These are phyloP conservation scores for Tetragonisca angustula DNA, from an alignment of 2,888 invertebrate genomes.

Conservation along the genomic window DNA sequence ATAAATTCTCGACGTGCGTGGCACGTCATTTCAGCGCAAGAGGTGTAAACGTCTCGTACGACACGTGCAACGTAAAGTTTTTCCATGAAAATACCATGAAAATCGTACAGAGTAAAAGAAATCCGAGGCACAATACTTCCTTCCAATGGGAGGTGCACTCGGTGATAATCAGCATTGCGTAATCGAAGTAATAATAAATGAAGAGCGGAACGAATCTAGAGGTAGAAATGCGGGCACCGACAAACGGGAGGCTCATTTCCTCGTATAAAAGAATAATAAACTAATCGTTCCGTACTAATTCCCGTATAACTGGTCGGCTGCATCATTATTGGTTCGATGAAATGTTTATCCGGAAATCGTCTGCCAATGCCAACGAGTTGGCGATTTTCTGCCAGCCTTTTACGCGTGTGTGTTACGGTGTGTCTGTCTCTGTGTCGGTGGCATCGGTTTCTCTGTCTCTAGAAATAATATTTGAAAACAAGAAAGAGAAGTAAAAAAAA, in stretches of 20 bases:
- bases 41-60: not conserved
- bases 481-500: not conserved
- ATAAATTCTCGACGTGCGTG: no score
- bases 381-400: constrained; percentile 24
- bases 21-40: no score
- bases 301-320: constrained; percentile 61
- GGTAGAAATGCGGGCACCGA: constrained; percentile 45
- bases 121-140: not conserved
- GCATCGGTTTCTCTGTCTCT: not conserved
- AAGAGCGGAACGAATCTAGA: constrained; percentile 73
- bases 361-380: constrained; percentile 27
- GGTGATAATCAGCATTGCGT: constrained; percentile 10
- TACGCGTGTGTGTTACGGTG: not conserved
- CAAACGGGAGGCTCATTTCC: constrained; percentile 76
- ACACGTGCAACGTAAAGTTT: not conserved
- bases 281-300: constrained; percentile 68
- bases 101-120: rapidly evolving
- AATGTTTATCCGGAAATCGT: constrained; percentile 68
- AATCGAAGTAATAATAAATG: constrained; percentile 79
- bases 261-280: constrained; percentile 76
- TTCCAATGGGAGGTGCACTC: constrained; percentile 28
- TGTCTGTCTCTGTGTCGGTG: no score
- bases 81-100: rapidly evolving
- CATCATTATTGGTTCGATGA: constrained; percentile 70
- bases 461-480: not conserved